Percentiles rank a stretch among this genome's conserved stretches.
phyloP scores from a whole-genome alignment of 2,888 invertebrate genomes.

The Monopis laevigella region DNA sequence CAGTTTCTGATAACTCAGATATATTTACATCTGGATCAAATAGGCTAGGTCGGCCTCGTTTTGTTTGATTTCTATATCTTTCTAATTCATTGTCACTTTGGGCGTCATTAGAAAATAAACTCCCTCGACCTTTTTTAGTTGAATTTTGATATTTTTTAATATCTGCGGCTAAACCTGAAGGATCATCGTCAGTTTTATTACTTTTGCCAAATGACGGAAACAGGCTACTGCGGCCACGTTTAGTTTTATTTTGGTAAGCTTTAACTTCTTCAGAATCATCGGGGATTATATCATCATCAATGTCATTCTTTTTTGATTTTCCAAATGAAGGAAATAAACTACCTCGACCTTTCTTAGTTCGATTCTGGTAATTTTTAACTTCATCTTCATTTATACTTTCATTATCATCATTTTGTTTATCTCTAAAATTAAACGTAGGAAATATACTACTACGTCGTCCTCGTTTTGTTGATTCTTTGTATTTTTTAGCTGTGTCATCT shows the following conservation, averaged over 20 bases:
- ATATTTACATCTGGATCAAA: slow-evolving; percentile 56
- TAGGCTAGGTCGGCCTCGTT: slow-evolving; percentile 47
- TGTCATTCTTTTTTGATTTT: slow-evolving; percentile 30
- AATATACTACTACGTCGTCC: slow-evolving; percentile 55
- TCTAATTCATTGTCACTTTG: slow-evolving; percentile 42
- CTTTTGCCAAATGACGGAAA: slow-evolving; percentile 55
- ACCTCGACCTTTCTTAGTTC: slow-evolving; percentile 13
- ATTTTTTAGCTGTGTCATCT: slow-evolving; percentile 28
- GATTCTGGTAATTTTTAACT: slow-evolving; percentile 13
- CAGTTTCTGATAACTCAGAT: slow-evolving; percentile 41
- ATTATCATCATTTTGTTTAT: slow-evolving; percentile 34
- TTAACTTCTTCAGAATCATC: slow-evolving; percentile 56
- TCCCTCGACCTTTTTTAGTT: slow-evolving; percentile 37
- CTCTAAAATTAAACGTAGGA: slow-evolving; percentile 48
- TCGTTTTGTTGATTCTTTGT: slow-evolving; percentile 46
- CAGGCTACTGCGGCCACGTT: slow-evolving; percentile 42
- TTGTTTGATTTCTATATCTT: slow-evolving; percentile 46
- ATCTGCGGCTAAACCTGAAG: slow-evolving; percentile 32
- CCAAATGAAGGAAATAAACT: slow-evolving; percentile 17
- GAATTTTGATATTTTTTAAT: slow-evolving; percentile 49
- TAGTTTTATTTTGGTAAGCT: slow-evolving; percentile 51
- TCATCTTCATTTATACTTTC: slow-evolving; percentile 15
- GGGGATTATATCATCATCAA: slow-evolving; percentile 46
- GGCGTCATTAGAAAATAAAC: slow-evolving; percentile 32
- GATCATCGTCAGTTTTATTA: slow-evolving; percentile 29